Evolutionary conservation across 2,797 vertebrate species (phyloP).

Genomic region (Aphelocoma californica): DNA sequence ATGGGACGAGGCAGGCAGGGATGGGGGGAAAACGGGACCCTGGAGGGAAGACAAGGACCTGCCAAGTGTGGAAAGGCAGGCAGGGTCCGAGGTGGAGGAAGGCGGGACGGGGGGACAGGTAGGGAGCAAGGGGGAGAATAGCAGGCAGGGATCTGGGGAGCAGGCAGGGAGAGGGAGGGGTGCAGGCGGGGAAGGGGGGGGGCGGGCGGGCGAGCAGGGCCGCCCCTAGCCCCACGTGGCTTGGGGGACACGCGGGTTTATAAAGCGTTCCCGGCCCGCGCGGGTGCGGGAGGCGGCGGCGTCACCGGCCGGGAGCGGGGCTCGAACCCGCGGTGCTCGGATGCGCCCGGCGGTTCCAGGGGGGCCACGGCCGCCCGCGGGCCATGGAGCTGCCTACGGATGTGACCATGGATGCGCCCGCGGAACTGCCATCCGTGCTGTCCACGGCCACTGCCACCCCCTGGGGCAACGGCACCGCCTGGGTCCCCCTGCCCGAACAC

Average conservation of each 20-base stretch:
- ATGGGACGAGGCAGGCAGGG: neutral
- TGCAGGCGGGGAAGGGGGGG: neutral
- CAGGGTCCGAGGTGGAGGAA: neutral
- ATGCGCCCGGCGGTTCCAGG: neutral
- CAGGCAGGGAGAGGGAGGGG: neutral
- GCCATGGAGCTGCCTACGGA: slow-evolving; percentile 71
- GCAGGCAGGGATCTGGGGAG: neutral
- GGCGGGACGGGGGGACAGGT: neutral
- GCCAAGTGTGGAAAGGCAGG: neutral
- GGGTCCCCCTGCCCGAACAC: slow-evolving; percentile 45
- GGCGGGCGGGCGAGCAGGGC: neutral
- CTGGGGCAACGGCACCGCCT: slow-evolving; percentile 73
- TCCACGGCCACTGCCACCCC: slow-evolving; percentile 52
- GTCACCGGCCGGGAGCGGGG: neutral
- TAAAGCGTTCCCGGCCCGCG: neutral
- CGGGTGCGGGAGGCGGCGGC: neutral
- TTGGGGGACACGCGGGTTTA: neutral
- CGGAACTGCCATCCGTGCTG: slow-evolving; percentile 59
- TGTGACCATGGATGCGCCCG: neutral
- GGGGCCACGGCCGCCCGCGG: neutral
- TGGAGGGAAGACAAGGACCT: no score
- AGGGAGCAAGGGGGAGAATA: neutral
- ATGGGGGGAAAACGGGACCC: neutral
- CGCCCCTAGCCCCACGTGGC: neutral
- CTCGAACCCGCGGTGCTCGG: rapidly evolving